Evolutionary conservation across 2,113 vertebrate species (phyloP), one percentile per base, ranked within the genome.

Genomic region (Centropristis striata): DNA sequence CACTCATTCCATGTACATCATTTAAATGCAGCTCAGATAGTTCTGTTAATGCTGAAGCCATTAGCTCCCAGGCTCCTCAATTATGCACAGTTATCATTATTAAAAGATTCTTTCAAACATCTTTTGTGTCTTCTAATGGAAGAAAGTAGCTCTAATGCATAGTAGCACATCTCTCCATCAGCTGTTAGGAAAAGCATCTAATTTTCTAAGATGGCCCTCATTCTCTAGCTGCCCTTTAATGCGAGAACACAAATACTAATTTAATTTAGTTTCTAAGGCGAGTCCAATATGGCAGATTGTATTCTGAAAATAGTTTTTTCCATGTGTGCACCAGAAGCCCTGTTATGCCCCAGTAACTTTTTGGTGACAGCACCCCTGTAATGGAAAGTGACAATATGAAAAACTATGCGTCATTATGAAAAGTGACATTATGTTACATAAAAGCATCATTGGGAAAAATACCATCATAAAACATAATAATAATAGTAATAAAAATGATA

Each of bases 81-180:
- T 87, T 73, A 87, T 78, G 68, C 77, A 59, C 58, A 36, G 58
- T 85, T 81, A 68, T 79, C 71, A 80, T 85, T 78, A 86, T 71
- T 85, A 87, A 88, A 83, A 81, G 21, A 83, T 81, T 68, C 39
- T 74, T 69, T 81, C 61, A 74, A 78, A 84, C 16, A 8, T 87
- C 69, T 86, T 86, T 86, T 89, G 75, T 68, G 53, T 15, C 46
- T 28, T 66, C 46, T 83, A 86, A 84, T 71, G 75, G 72, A 75
- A 21, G 47, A 77, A 60, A 78, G 54, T 1, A 4, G 21, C 67
- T 37, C 65, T 85, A 77, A 86, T 86, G 84, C 68, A 79, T 77
- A 49, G 54, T 71, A 28, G 64, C 8, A 41, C 63, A 57, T 46
- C 18, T 78, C 51, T 47, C 78, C 50, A 54, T 82, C 53, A 59